Conservation (phyloP, 2,797 vertebrate genomes). For the Cuculus canorus region DNA sequence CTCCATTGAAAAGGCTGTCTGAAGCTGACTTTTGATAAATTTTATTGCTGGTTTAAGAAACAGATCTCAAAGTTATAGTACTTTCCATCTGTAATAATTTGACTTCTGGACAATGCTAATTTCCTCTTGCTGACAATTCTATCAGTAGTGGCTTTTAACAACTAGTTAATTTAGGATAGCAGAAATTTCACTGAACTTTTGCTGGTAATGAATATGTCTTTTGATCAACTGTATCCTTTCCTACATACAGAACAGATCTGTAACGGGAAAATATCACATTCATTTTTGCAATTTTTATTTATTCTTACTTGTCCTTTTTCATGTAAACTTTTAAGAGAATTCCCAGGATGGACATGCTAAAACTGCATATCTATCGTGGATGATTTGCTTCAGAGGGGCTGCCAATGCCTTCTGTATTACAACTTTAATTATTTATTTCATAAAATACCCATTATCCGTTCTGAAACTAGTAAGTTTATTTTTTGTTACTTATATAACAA, state of each 20-base stretch:
- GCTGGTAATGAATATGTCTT: not conserved
- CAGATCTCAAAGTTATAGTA: not conserved
- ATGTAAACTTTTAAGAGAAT: not conserved
- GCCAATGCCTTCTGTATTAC: not conserved
- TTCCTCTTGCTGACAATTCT: constrained; percentile 28
- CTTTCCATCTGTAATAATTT: not conserved
- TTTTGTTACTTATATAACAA: not conserved
- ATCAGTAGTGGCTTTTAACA: constrained; percentile 38
- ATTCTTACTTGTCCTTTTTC: not conserved
- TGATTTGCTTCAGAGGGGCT: not conserved
- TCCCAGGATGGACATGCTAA: not conserved
- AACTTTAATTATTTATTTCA: not conserved
- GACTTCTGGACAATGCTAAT: not conserved
- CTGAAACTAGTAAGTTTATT: not conserved
- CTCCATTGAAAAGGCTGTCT: not conserved
- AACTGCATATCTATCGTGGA: not conserved
- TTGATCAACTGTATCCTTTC: not conserved
- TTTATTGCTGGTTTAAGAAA: not conserved
- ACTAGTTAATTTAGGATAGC: not conserved
- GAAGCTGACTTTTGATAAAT: not conserved
- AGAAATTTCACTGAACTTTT: not conserved
- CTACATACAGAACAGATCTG: not conserved
- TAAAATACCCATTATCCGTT: not conserved
- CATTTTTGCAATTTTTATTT: not conserved
- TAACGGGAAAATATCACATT: not conserved